These are phyloP conservation scores for Henricia sp. DNA, from an alignment of 53 echinoderm and acorn worm species.

Conservation along the genomic window DNA sequence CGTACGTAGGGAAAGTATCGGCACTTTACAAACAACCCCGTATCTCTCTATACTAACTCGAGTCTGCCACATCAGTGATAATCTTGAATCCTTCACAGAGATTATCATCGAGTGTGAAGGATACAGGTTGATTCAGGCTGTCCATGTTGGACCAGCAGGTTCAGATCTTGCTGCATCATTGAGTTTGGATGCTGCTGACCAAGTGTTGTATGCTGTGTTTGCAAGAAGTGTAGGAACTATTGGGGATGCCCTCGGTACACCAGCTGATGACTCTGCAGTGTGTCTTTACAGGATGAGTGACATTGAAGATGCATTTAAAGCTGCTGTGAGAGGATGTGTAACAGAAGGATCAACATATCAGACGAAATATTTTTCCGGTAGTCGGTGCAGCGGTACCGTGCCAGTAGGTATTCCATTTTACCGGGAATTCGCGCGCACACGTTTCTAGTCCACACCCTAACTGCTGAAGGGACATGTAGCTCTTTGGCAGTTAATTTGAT, in stretches of 20 bases:
- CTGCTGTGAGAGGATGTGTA: conserved; percentile 47
- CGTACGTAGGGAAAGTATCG: background rate
- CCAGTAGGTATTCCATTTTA: too few relatives aligned
- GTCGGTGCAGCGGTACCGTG: background rate
- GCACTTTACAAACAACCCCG: too few relatives aligned
- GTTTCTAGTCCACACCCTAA: too few relatives aligned
- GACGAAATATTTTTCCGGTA: background rate
- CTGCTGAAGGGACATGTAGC: too few relatives aligned
- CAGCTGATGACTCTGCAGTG: conserved; percentile 60
- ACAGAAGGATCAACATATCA: background rate
- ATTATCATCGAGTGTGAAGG: conserved; percentile 46
- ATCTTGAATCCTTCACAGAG: conserved; percentile 44
- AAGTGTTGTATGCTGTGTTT: conserved; percentile 64
- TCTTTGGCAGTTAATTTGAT: too few relatives aligned
- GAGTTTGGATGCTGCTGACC: background rate
- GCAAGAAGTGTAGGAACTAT: conserved; percentile 4
- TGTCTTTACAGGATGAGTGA: conserved; percentile 73
- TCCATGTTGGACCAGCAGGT: conserved; percentile 53
- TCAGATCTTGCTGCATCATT: conserved; percentile 26
- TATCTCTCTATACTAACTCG: conserved; percentile 55
- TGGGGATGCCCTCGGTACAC: background rate
- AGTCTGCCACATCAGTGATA: conserved; percentile 46
- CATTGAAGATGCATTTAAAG: conserved; percentile 57
- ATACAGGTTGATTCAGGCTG: conserved; percentile 58
- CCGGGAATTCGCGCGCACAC: too few relatives aligned